Base-by-base conservation (phyloP, 53 echinoderm and acorn worm genomes). In the Temnopleurus reevesii region DNA sequence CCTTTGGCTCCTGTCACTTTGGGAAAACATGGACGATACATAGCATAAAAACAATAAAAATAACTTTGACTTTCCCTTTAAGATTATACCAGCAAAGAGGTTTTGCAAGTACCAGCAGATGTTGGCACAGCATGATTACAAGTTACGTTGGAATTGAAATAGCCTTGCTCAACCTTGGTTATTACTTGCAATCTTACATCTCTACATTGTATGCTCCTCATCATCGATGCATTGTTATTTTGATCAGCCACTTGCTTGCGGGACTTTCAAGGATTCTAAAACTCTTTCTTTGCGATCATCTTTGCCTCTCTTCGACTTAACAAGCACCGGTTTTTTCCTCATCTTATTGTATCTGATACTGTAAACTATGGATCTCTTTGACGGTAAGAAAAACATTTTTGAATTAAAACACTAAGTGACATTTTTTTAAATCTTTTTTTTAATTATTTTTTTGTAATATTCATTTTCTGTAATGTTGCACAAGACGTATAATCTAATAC, bases 61-160 rank as follows among this genome's bases (percentile, higher is more conserved):
- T 49, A 8, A 1, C 4, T 49, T 49, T 49, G 25, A 24, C 56
- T 56, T n/a, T 1, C 24, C 56, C 56, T 56, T 56, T 56, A 56
- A 56, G 56, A 19, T n/a, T 56, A 24, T 56, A 6, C 1, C 55
- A 55, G 13, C 8, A n/a, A 58, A 58, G 26, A 26, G 27, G n/a
- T n/a, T n/a, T n/a, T n/a, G n/a, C 21, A 41, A 38, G 21, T 71
- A 38, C 71, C 71, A 71, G 71, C 71, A 71, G 71, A 71, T 71
- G 71, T 71, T 71, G 19, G 19, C 71, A 38, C 71, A 71, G 71
- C 41, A 71, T 71, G 71, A 41, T 36, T 71, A 38, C 71, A n/a
- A 21, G n/a, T n/a, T n/a, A n/a, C n/a, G 4, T 38, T 71, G 4
- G 23, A 71, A 71, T 71, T n/a, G 38, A 71, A 71, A 71, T 71